These are phyloP conservation scores for Epicauta chinensis DNA, from an alignment of 1,140 invertebrate species.

Conservation along the genomic window DNA sequence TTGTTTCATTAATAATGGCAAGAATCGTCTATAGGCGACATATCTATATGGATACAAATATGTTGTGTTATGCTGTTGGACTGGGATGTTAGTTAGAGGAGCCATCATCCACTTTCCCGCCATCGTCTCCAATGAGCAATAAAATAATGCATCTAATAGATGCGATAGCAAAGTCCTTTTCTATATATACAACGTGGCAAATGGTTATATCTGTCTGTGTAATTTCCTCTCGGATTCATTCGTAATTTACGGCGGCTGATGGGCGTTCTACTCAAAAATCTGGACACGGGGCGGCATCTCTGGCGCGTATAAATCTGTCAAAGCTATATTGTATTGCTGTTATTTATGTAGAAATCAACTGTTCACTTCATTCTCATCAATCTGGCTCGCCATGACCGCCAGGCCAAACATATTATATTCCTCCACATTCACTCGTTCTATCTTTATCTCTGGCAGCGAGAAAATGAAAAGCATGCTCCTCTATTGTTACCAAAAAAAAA, in stretches of 20 bases:
- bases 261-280: slow-evolving; percentile 39
- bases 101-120: too few species aligned
- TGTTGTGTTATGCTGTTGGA: too few species aligned
- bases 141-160: slow-evolving; percentile 16
- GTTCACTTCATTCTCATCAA: slow-evolving; percentile 38
- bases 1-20: too few species aligned
- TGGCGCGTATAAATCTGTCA: slow-evolving; percentile 38
- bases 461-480: too few species aligned
- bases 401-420: neutral
- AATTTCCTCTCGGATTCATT: slow-evolving; percentile 27
- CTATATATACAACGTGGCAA: slow-evolving; percentile 8
- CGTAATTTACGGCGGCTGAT: slow-evolving; percentile 29
- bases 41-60: too few species aligned
- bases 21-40: too few species aligned
- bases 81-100: too few species aligned
- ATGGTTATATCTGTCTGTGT: slow-evolving; percentile 20
- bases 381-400: slow-evolving; percentile 23
- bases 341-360: slow-evolving; percentile 41
- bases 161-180: slow-evolving; percentile 1
- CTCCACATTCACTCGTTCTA: neutral
- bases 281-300: slow-evolving; percentile 34
- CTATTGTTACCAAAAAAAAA: too few species aligned
- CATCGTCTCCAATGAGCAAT: slow-evolving; percentile 4
- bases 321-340: slow-evolving; percentile 38
- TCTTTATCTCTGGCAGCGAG: too few species aligned